These are phyloP conservation scores for Acanthornis magna DNA, from an alignment of 2,797 vertebrate species.

Conservation along the genomic window DNA sequence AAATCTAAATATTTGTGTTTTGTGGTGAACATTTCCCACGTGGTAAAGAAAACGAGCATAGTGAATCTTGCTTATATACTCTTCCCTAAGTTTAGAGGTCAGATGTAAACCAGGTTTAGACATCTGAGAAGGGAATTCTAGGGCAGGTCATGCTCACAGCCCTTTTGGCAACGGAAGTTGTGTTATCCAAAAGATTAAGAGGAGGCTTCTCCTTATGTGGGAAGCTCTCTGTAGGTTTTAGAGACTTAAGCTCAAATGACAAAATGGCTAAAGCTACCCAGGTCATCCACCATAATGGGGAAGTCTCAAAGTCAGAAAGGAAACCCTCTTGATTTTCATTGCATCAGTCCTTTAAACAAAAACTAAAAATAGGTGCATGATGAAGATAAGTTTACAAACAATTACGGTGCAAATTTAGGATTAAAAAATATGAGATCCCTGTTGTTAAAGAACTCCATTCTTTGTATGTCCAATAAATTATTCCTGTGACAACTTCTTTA, in stretches of 20 bases:
- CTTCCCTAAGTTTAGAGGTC: neutral
- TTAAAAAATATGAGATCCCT: neutral
- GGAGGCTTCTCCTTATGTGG: neutral
- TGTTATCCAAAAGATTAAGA: neutral
- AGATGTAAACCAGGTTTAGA: neutral
- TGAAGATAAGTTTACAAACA: neutral
- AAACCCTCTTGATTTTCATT: neutral
- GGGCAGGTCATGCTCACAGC: neutral
- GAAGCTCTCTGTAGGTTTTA: neutral
- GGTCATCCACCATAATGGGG: neutral
- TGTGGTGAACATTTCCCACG: neutral
- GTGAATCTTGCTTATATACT: neutral
- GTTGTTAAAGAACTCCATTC: neutral
- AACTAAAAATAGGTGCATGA: neutral
- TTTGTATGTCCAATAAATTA: neutral
- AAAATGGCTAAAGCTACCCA: neutral
- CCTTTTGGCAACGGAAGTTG: neutral
- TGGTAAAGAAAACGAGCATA: neutral
- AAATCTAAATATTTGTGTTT: neutral
- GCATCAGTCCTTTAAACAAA: neutral
- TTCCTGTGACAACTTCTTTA: slow-evolving; percentile 6
- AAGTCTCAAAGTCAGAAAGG: neutral
- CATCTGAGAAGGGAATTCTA: neutral
- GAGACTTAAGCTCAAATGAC: neutral
- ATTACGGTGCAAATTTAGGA: neutral